These are phyloP conservation scores for Athetis lepigone DNA, from an alignment of 2,888 invertebrate genomes.

Conservation along the genomic window DNA sequence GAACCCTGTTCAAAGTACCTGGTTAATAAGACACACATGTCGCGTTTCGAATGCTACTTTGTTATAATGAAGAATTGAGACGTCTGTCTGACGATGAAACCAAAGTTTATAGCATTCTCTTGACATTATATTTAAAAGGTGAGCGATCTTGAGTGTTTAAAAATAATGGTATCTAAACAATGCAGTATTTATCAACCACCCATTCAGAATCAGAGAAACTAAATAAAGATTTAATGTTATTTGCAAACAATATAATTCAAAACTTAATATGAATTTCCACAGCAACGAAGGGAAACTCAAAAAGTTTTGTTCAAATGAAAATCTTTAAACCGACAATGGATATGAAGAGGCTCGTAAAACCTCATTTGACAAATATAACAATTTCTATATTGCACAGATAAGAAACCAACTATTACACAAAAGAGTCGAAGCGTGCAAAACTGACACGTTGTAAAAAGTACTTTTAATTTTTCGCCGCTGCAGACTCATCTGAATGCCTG, in stretches of 20 bases:
- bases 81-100: conserved; percentile 22
- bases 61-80: conserved; percentile 61
- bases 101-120: neutral
- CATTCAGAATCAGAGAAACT: neutral
- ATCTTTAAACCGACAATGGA: neutral
- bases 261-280: neutral
- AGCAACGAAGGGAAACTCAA: neutral
- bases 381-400: conserved; percentile 10
- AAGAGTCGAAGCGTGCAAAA: conserved; percentile 60
- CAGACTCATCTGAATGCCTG: conserved; percentile 72
- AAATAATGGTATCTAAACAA: no score
- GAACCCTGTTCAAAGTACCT: conserved; percentile 79
- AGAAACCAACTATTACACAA: conserved; percentile 61
- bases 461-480: conserved; percentile 83
- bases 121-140: neutral
- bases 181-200: no score
- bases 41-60: conserved; percentile 71
- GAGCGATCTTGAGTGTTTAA: neutral
- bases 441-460: conserved; percentile 77
- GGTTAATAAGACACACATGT: conserved; percentile 86
- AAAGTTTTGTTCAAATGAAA: neutral
- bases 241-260: no score
- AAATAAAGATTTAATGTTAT: no score
- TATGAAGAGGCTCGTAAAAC: conserved; percentile 21
- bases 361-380: conserved; percentile 5